These are phyloP conservation scores for Cetonia aurata DNA, from an alignment of 2,888 invertebrate species.

Conservation along the genomic window DNA sequence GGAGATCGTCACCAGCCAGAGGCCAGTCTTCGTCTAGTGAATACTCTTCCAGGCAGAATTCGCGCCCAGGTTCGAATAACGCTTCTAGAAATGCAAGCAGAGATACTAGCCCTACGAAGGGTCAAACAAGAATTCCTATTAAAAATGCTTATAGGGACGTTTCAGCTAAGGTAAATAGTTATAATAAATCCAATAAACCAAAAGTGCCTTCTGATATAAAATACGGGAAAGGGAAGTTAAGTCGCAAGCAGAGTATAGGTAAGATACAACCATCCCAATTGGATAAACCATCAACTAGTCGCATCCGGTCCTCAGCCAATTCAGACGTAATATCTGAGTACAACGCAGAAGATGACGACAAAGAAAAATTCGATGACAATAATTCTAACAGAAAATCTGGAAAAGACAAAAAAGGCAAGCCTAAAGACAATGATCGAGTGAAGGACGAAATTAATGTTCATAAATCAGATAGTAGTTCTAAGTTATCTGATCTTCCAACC, in stretches of 20 bases:
- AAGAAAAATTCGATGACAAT: conserved; percentile 37
- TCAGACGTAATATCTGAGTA: conserved; percentile 10
- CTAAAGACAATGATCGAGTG: conserved; percentile 40
- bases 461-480: conserved; percentile 39
- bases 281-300: conserved; percentile 26
- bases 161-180: conserved; percentile 65
- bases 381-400: conserved; percentile 43
- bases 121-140: conserved; percentile 58
- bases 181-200: conserved; percentile 56
- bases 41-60: conserved; percentile 59
- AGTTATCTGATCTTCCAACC: conserved; percentile 53
- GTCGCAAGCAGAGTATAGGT: conserved; percentile 56
- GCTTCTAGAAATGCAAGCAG: conserved; percentile 56
- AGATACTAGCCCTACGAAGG: conserved; percentile 59
- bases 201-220: conserved; percentile 62
- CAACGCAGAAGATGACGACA: conserved; percentile 35
- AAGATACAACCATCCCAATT: conserved; percentile 43
- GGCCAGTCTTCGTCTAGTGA: conserved; percentile 54
- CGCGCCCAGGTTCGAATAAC: conserved; percentile 49
- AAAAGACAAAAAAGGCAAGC: conserved; percentile 42
- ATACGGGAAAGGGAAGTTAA: conserved; percentile 47
- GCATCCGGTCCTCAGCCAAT: conserved; percentile 6
- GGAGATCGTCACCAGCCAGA: conserved; percentile 52
- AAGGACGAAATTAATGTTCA: conserved; percentile 29
- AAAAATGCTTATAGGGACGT: conserved; percentile 61